Base-by-base conservation (phyloP, 2,888 invertebrate species). In the Apodemia zela region DNA sequence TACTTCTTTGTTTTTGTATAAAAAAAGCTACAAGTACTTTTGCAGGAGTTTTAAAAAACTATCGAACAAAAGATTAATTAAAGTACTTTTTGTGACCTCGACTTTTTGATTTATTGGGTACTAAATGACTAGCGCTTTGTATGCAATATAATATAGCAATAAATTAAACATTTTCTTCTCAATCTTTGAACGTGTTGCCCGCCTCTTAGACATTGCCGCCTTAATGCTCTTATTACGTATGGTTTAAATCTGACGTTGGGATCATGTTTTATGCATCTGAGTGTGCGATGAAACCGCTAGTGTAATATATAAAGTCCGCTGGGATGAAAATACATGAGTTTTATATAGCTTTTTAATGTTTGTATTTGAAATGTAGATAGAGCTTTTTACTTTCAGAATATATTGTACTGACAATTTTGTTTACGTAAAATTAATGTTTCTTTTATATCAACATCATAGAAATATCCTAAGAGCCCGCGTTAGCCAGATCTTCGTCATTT, bases 251-350 rank as follows among this genome's bases (percentile, higher is more conserved):
- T 88, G 87, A 89, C 87, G 87, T 77, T 73, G 78, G 82, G 83
- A 85, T 89, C 90, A 90, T 89, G 90, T 89, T 88, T 90, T 89
- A 90, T 90, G 89, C 89, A 90, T 90, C 84, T 82, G 78, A 83
- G 85, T 83, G 82, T 80, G 84, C 87, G 87, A 84, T 84, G 87
- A 85, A 85, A 87, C 87, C 83, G 82, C 85, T 76, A 80, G 79
- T 80, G 82, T 85, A 84, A 87, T 85, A 84, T 85, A 87, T 83
- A 83, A 85, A 84, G 80, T 79, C 59, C 18, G n/a, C 11, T 59
- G 35, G 38, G 38, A 59, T 59, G 38, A 59, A 59, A 59, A 35
- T 35, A 38, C 35, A 59, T 38, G 38, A 59, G 59, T 59, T 59
- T 59, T 59, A 35, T 35, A 59, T 59, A 38, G 59, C 38, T 59